Conservation (phyloP, 2,888 invertebrate genomes). For the Cyclophora albipunctata region DNA sequence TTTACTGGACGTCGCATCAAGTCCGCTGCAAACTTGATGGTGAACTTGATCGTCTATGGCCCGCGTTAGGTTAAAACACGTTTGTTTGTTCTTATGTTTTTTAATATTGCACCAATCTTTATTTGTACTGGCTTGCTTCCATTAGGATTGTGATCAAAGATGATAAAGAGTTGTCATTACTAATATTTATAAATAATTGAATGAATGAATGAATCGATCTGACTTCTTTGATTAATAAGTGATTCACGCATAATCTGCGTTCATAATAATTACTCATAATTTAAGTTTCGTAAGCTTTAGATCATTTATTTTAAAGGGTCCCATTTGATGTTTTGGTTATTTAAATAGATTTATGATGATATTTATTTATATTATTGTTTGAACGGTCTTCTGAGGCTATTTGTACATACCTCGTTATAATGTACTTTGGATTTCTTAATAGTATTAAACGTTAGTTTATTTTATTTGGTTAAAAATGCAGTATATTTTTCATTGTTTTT, state of each 20-base stretch:
- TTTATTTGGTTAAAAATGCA: constrained; percentile 23
- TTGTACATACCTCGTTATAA: constrained; percentile 63
- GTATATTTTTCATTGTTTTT: constrained; percentile 28
- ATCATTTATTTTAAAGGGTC: constrained; percentile 53
- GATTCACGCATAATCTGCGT: constrained; percentile 58
- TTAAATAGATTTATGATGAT: constrained; percentile 30
- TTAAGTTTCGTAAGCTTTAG: constrained; percentile 58
- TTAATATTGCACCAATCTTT: too few relatives aligned
- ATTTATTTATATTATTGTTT: constrained; percentile 55
- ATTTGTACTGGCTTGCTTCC: too few relatives aligned
- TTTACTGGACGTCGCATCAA: too few relatives aligned
- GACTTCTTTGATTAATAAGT: constrained; percentile 30
- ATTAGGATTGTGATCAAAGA: too few relatives aligned
- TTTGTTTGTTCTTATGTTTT: too few relatives aligned
- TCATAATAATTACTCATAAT: constrained; percentile 71
- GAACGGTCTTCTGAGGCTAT: constrained; percentile 63
- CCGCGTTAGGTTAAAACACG: too few relatives aligned
- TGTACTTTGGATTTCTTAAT: constrained; percentile 29
- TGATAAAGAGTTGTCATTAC: too few relatives aligned
- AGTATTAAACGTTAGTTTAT: constrained; percentile 26
- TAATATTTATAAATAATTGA: too few relatives aligned
- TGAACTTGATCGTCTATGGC: too few relatives aligned
- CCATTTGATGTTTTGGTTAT: constrained; percentile 36
- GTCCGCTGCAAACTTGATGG: too few relatives aligned
- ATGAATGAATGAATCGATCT: constrained; percentile 26